Evolutionary conservation across 2,113 vertebrate species (phyloP).

Genomic region (Puma concolor): DNA sequence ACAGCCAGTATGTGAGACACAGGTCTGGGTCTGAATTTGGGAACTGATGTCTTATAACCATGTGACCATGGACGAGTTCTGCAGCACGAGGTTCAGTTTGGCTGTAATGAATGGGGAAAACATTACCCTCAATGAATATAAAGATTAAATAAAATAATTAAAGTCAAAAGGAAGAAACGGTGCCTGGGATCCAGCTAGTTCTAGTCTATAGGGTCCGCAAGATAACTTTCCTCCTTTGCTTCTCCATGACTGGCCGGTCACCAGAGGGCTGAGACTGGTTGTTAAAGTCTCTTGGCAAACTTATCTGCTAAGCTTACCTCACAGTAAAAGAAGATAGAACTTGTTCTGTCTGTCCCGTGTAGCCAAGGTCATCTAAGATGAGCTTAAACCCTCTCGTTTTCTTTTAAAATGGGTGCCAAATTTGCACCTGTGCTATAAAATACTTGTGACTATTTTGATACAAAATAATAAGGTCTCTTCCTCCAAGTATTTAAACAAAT

Average conservation of each 20-base stretch:
- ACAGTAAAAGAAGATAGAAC: no score
- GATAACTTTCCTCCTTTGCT: no score
- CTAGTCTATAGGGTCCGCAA: accelerated
- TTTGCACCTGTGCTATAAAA: not conserved
- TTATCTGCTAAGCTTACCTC: not conserved
- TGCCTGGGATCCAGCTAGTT: accelerated
- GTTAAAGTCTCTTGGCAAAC: not conserved
- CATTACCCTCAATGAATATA: not conserved
- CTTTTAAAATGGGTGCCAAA: not conserved
- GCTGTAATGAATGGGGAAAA: not conserved
- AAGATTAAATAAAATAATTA: not conserved
- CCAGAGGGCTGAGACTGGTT: not conserved
- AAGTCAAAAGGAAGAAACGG: not conserved
- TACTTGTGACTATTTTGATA: not conserved
- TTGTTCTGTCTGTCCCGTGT: accelerated
- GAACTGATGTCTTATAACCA: no score
- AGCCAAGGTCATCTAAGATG: not conserved
- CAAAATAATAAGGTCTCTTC: not conserved
- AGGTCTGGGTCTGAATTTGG: not conserved
- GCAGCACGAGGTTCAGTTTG: not conserved
- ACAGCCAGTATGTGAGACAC: accelerated
- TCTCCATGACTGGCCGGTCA: not conserved
- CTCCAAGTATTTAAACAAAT: not conserved
- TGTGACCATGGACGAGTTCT: no score
- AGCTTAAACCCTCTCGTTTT: not conserved